phyloP scores from a whole-genome alignment of 2,797 vertebrate genomes.

The Notoglanidium macrostoma region DNA sequence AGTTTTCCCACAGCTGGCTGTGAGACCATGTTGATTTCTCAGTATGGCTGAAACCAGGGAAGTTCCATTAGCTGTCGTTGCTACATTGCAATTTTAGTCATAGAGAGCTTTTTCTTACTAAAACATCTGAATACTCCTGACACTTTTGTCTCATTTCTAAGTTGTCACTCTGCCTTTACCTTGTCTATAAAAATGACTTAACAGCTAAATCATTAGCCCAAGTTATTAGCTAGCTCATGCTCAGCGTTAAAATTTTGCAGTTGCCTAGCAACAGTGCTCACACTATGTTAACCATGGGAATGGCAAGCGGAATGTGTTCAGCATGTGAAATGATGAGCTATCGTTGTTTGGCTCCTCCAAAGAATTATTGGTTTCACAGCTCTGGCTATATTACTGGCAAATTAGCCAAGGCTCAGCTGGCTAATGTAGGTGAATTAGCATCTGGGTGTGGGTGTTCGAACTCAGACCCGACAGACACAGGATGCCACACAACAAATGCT shows the following conservation, averaged over 20 bases:
- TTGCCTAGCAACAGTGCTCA: background rate
- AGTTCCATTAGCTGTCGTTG: background rate
- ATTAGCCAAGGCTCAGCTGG: slow-evolving; percentile 27
- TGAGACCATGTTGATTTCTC: background rate
- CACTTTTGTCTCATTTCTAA: background rate
- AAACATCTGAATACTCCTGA: background rate
- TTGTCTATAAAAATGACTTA: background rate
- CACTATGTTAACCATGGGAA: background rate
- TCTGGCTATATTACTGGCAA: background rate
- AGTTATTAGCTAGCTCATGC: background rate
- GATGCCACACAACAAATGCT: background rate
- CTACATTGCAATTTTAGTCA: too few relatives aligned
- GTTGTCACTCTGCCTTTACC: background rate
- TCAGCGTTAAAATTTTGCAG: background rate
- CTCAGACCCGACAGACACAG: slow-evolving; percentile 12
- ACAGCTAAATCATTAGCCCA: background rate
- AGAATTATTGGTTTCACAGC: slow-evolving; percentile 13
- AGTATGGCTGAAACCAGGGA: background rate
- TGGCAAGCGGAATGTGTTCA: background rate
- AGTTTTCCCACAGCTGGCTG: background rate
- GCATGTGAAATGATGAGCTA: background rate
- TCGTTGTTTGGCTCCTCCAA: background rate
- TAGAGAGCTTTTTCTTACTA: background rate
- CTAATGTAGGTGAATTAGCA: background rate
- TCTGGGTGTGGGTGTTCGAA: slow-evolving; percentile 1